A percentile compares a stretch with the other conserved stretches of the same genome.
These are phyloP conservation scores for Synchiropus splendidus DNA, from an alignment of 2,113 vertebrate genomes.

Conservation along the genomic window DNA sequence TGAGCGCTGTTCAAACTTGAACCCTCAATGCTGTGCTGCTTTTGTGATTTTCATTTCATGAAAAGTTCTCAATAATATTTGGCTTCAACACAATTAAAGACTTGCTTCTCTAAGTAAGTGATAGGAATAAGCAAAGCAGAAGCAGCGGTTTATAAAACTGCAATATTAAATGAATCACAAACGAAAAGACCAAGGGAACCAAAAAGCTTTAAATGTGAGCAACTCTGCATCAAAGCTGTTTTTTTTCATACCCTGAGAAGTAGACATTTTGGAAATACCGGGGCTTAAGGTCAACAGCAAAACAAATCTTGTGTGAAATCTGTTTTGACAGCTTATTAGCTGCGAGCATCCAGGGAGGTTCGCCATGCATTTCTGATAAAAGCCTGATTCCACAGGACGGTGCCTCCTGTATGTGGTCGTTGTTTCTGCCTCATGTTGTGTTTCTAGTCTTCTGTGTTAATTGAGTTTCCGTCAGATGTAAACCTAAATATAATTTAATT, in stretches of 20 bases:
- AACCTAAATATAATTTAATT: too few relatives aligned
- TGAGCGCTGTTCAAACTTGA: too few relatives aligned
- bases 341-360: conserved; percentile 7
- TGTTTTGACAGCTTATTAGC: conserved; percentile 24
- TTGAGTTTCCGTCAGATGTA: too few relatives aligned
- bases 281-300: conserved; percentile 10
- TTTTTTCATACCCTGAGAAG: conserved; percentile 5
- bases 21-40: too few relatives aligned
- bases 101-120: too few relatives aligned
- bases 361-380: conserved; percentile 10
- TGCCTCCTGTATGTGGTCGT: conserved; percentile 20
- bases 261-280: conserved; percentile 7
- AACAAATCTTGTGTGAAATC: conserved; percentile 29
- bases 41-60: too few relatives aligned
- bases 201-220: not conserved
- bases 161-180: too few relatives aligned
- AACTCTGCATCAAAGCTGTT: conserved; percentile 7
- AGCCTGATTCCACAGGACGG: conserved; percentile 16
- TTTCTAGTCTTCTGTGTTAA: too few relatives aligned
- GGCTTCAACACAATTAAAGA: too few relatives aligned
- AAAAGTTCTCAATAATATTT: too few relatives aligned
- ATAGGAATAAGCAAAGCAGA: too few relatives aligned
- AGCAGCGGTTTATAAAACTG: not conserved
- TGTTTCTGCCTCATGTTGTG: not conserved
- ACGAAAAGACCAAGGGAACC: not conserved